A percentile compares a stretch with the other conserved stretches of the same genome.
Conservation (phyloP, 2,797 vertebrate genomes). For the Amazona ochrocephala region DNA sequence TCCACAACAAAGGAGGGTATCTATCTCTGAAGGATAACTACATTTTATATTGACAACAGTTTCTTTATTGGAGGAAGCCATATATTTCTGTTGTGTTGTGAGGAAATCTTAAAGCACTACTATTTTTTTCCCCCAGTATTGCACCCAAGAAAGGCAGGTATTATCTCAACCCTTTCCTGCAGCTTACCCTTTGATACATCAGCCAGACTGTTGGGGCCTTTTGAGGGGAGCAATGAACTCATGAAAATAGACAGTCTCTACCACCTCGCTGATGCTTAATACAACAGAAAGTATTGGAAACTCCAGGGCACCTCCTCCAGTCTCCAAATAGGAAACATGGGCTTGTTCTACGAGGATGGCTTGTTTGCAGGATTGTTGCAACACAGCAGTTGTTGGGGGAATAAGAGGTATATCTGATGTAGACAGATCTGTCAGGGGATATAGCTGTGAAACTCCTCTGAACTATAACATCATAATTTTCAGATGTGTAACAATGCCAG, state of each 20-base stretch:
- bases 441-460: not conserved
- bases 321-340: not conserved
- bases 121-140: not conserved
- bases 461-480: not conserved
- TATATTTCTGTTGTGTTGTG: not conserved
- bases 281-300: not conserved
- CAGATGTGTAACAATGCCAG: not conserved
- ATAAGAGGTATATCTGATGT: not conserved
- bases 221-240: not conserved
- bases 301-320: not conserved
- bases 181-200: not conserved
- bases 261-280: not conserved
- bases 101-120: not conserved
- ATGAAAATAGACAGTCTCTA: not conserved
- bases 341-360: not conserved
- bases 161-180: not conserved
- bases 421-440: not conserved
- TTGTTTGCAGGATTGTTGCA: not conserved
- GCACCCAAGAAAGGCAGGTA: not conserved
- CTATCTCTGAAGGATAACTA: not conserved
- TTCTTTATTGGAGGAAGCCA: not conserved
- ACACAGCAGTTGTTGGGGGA: not conserved
- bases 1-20: slow-evolving; percentile 8
- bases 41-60: not conserved
- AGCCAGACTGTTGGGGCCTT: not conserved